Evolutionary conservation across 2,797 vertebrate species (phyloP).

Genomic region (Anabacerthia variegaticeps): DNA sequence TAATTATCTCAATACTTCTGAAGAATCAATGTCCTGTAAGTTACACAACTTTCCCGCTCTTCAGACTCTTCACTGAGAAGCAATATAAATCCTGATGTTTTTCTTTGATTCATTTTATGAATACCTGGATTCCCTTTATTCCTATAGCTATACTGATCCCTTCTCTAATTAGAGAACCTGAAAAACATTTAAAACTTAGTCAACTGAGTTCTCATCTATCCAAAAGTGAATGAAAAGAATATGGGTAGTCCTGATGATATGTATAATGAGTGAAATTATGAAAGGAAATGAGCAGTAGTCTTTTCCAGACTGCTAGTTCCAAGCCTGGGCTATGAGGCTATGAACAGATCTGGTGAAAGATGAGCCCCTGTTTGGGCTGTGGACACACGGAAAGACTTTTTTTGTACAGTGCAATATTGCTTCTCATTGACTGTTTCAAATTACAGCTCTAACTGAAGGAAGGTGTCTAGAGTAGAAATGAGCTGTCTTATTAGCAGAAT

Average conservation of each 20-base stretch:
- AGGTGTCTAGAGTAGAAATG: not conserved
- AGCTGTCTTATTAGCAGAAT: not conserved
- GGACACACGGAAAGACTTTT: not conserved
- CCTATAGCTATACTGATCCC: not conserved
- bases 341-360: not conserved
- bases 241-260: not conserved
- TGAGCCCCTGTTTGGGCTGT: rapidly evolving
- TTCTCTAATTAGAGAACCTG: not conserved
- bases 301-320: not conserved
- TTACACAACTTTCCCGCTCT: not conserved
- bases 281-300: not conserved
- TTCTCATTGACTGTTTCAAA: not conserved
- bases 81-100: not conserved
- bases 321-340: not conserved
- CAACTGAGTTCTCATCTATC: not conserved
- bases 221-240: not conserved
- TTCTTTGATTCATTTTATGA: not conserved
- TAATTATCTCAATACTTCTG: not conserved
- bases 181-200: not conserved
- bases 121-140: not conserved
- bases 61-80: not conserved
- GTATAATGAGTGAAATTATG: not conserved
- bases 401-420: rapidly evolving
- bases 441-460: not conserved
- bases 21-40: not conserved